Evolutionary conservation across 1,140 invertebrate species (phyloP).

Genomic region (Drosophila yakuba): DNA sequence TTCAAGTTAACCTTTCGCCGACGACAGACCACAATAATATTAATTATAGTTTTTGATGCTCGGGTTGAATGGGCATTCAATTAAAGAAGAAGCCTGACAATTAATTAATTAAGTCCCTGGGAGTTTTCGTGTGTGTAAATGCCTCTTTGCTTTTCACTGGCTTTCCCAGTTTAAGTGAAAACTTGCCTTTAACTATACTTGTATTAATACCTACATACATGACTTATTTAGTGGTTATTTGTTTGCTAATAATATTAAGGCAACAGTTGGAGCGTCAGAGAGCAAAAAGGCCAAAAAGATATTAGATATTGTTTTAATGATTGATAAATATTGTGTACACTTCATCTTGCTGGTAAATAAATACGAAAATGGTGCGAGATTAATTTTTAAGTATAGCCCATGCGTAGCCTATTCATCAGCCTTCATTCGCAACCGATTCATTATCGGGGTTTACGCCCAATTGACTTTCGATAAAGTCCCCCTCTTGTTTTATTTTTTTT

Average conservation of each 20-base stretch:
- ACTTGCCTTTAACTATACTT: not conserved
- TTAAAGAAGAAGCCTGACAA: conserved; percentile 34
- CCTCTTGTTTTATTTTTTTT: not conserved
- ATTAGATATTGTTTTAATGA: too few relatives aligned
- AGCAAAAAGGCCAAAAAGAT: too few relatives aligned
- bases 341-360: not conserved
- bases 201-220: too few relatives aligned
- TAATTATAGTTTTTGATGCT: conserved; percentile 45
- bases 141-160: not conserved
- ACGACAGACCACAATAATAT: conserved; percentile 38
- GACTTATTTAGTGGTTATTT: too few relatives aligned
- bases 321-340: not conserved
- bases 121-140: conserved; percentile 14
- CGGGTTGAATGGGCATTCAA: conserved; percentile 31
- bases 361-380: not conserved
- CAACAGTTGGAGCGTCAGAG: too few relatives aligned
- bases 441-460: conserved; percentile 28
- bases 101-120: conserved; percentile 41
- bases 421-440: conserved; percentile 7
- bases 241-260: too few relatives aligned
- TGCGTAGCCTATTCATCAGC: conserved; percentile 15
- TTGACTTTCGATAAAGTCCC: conserved; percentile 31
- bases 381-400: conserved; percentile 3
- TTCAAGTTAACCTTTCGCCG: conserved; percentile 35
- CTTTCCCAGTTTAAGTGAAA: conserved; percentile 10